phyloP scores from a whole-genome alignment of 2,888 invertebrate genomes.

The Xestobium rufovillosum region DNA sequence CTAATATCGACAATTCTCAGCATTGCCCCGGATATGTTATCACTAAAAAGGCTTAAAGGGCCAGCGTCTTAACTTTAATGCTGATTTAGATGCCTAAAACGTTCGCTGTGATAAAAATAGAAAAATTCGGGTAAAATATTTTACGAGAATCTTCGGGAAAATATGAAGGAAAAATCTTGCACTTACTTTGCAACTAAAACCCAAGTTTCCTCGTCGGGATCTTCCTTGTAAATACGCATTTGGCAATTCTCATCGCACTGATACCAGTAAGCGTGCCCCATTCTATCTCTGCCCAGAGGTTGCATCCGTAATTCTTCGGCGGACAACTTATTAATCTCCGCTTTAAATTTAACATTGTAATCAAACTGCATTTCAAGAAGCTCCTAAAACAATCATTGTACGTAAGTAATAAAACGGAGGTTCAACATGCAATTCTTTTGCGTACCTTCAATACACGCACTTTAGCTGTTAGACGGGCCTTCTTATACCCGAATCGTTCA shows the following conservation, averaged over 20 bases:
- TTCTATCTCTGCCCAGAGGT: slow-evolving; percentile 86
- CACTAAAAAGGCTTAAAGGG: too few relatives aligned
- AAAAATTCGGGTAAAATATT: too few relatives aligned
- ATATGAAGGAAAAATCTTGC: too few relatives aligned
- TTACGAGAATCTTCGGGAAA: too few relatives aligned
- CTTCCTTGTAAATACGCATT: slow-evolving; percentile 88
- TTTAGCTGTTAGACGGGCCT: slow-evolving; percentile 81
- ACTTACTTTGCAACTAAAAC: slow-evolving; percentile 78
- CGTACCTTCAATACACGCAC: slow-evolving; percentile 81
- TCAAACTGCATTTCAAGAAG: slow-evolving; percentile 94
- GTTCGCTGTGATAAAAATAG: too few relatives aligned
- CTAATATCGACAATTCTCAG: too few relatives aligned
- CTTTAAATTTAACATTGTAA: slow-evolving; percentile 86
- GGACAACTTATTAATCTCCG: slow-evolving; percentile 69
- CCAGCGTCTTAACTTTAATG: too few relatives aligned
- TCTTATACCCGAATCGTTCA: slow-evolving; percentile 91
- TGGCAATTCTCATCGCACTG: slow-evolving; percentile 84
- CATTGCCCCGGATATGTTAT: too few relatives aligned
- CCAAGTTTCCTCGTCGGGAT: slow-evolving; percentile 95
- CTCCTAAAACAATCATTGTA: slow-evolving; percentile 51
- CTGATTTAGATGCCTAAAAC: too few relatives aligned
- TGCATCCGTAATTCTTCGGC: slow-evolving; percentile 75
- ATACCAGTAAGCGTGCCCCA: slow-evolving; percentile 91
- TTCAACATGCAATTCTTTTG: slow-evolving; percentile 8
- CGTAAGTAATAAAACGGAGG: slow-evolving; percentile 18